Conservation (phyloP, 2,113 vertebrate genomes). For the Mus musculus region GRCm39 chr2:101857501-101858000, state of each 20-base stretch:
- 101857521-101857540: slow-evolving; percentile 35
- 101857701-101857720: background rate
- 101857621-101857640: background rate
- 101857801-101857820: background rate
- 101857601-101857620: background rate
- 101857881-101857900: background rate
- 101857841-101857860: background rate
- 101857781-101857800: background rate
- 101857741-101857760: background rate
- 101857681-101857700: background rate
- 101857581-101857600: background rate
- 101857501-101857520: background rate
- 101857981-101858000: background rate
- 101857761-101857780: background rate
- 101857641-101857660: background rate
- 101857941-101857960: background rate
- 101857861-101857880: background rate
- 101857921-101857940: background rate
- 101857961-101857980: background rate
- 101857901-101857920: slow-evolving; percentile 39
- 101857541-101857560: background rate
- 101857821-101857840: slow-evolving; percentile 47
- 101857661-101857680: background rate
- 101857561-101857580: background rate
- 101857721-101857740: background rate